phyloP scores from a whole-genome alignment of 2,888 invertebrate species.

The Leptogaster cylindrica region DNA sequence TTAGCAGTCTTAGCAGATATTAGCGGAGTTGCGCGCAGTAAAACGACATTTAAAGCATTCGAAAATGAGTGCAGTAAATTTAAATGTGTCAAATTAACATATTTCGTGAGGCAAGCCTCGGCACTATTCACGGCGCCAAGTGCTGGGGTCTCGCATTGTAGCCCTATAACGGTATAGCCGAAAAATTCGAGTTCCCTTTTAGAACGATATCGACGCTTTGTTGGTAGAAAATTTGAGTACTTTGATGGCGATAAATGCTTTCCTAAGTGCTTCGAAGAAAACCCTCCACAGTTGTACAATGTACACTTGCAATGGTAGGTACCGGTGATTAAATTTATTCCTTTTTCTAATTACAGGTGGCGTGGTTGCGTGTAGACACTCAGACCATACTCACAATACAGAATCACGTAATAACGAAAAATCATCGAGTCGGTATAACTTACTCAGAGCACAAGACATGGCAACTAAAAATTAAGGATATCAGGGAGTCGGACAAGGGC shows the following conservation, averaged over 20 bases:
- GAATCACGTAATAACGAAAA: conserved; percentile 87
- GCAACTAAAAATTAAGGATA: conserved; percentile 81
- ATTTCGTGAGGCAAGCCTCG: conserved; percentile 26
- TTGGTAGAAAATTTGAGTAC: too few species aligned
- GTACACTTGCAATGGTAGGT: background rate
- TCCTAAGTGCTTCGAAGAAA: too few species aligned
- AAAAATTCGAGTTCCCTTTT: too few species aligned
- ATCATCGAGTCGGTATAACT: conserved; percentile 81
- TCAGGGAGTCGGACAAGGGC: conserved; percentile 79
- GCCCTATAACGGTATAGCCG: too few species aligned
- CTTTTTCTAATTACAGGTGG: conserved; percentile 54
- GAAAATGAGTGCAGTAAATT: conserved; percentile 37
- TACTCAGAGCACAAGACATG: conserved; percentile 82
- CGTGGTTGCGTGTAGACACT: conserved; percentile 69
- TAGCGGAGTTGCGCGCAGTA: too few species aligned
- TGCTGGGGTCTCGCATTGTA: conserved; percentile 22
- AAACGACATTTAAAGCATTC: conserved; percentile 8
- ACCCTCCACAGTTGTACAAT: too few species aligned
- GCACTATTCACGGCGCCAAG: background rate
- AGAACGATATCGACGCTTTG: too few species aligned
- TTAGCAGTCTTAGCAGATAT: too few species aligned
- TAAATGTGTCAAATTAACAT: conserved; percentile 35
- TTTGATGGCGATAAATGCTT: too few species aligned
- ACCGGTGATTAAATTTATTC: conserved; percentile 38
- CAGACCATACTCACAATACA: conserved; percentile 89